Evolutionary conservation across 2,113 vertebrate species (phyloP).

Genomic region (Calyptommatus sinebrachiatus): DNA sequence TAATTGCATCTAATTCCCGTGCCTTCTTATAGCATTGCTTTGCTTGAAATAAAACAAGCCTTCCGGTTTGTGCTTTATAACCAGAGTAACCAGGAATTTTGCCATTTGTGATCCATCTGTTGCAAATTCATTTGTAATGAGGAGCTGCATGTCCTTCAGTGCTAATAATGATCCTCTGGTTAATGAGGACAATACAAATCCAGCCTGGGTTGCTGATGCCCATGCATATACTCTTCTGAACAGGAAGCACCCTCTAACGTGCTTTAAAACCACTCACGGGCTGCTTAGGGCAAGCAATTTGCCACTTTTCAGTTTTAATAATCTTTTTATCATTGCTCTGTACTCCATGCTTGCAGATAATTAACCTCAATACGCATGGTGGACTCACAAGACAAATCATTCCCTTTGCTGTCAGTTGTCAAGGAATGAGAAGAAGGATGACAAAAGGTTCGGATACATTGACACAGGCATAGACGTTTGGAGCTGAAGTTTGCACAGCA

Average conservation of each 20-base stretch:
- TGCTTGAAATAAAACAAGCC: background rate
- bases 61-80: background rate
- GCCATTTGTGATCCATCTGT: background rate
- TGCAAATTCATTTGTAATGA: background rate
- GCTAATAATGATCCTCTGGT: background rate
- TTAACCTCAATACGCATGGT: constrained; percentile 56
- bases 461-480: constrained; percentile 4
- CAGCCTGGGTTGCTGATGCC: background rate
- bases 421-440: background rate
- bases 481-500: constrained; percentile 21
- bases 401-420: constrained; percentile 57
- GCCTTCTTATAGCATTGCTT: background rate
- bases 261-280: constrained; percentile 33
- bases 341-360: constrained; percentile 44
- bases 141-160: background rate
- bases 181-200: background rate
- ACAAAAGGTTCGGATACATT: constrained; percentile 22
- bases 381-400: constrained; percentile 40
- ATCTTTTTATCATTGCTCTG: constrained; percentile 32
- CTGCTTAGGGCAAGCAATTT: constrained; percentile 16
- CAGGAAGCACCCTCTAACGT: background rate
- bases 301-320: constrained; percentile 40
- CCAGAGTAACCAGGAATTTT: background rate
- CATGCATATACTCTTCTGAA: background rate
- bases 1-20: background rate